These are phyloP conservation scores for Pempheris klunzingeri DNA, from an alignment of 2,797 vertebrate species.

Conservation along the genomic window DNA sequence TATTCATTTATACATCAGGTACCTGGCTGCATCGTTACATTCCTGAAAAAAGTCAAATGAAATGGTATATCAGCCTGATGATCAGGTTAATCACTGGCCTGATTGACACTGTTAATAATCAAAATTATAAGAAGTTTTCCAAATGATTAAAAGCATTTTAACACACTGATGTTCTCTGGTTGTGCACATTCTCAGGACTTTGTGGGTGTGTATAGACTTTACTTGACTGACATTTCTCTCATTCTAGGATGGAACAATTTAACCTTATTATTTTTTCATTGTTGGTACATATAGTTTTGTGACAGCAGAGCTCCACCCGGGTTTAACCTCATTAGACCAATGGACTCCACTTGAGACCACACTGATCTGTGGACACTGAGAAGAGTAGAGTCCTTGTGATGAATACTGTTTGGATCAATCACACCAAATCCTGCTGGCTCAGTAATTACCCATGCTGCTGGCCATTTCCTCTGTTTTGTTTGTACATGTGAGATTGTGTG, in stretches of 20 bases:
- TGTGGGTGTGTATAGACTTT: not conserved
- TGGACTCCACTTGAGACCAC: not conserved
- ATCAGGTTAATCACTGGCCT: not conserved
- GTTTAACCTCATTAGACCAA: not conserved
- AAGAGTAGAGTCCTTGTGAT: not conserved
- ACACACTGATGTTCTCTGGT: not conserved
- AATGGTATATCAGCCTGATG: not conserved
- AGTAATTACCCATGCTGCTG: conserved; percentile 22
- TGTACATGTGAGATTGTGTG: not conserved
- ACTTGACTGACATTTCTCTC: not conserved
- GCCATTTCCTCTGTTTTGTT: conserved; percentile 26
- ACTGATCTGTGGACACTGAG: conserved; percentile 14
- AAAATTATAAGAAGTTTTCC: not conserved
- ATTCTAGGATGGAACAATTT: not conserved
- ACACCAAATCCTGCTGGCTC: conserved; percentile 9
- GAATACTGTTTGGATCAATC: conserved; percentile 25
- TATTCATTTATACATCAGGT: no score
- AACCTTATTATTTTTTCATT: not conserved
- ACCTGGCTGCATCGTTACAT: no score
- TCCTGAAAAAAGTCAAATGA: not conserved
- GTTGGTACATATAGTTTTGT: not conserved
- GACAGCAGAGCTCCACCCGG: not conserved
- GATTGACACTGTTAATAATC: not conserved
- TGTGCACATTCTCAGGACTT: not conserved
- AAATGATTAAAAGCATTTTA: no score